A percentile compares a stretch with the other conserved stretches of the same genome.
These are phyloP conservation scores for Globia sparganii DNA, from an alignment of 2,888 invertebrate genomes.

Conservation along the genomic window DNA sequence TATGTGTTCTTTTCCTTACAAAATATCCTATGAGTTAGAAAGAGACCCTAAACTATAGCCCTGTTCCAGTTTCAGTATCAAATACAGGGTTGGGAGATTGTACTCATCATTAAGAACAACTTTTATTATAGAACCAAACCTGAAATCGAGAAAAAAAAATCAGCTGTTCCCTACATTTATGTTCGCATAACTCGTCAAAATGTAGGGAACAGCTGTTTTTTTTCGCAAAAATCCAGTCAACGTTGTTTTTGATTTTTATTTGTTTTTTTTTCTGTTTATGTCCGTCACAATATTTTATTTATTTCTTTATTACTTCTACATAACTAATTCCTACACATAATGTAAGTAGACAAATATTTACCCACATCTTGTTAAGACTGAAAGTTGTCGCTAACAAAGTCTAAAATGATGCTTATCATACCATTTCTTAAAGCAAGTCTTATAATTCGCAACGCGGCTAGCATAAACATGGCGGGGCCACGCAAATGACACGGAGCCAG, in stretches of 20 bases:
- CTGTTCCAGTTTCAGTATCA: not conserved
- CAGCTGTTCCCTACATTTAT: too few species aligned
- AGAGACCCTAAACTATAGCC: not conserved
- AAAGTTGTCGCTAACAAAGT: not conserved
- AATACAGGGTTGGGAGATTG: too few species aligned
- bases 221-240: too few species aligned
- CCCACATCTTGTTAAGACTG: not conserved
- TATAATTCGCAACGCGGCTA: conserved; percentile 40
- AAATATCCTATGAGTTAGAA: not conserved
- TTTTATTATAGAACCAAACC: too few species aligned
- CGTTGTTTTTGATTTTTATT: too few species aligned
- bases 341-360: not conserved
- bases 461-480: conserved; percentile 25
- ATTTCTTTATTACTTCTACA: not conserved
- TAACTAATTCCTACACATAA: not conserved
- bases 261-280: too few species aligned
- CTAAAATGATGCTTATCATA: conserved; percentile 14
- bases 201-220: too few species aligned
- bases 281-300: too few species aligned
- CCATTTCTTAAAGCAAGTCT: conserved; percentile 39
- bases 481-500: conserved; percentile 44
- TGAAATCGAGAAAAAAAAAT: too few species aligned
- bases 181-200: too few species aligned
- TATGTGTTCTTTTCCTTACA: not conserved
- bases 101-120: too few species aligned